phyloP scores from a whole-genome alignment of 2,113 vertebrate species.

The Apteryx mantelli region DNA sequence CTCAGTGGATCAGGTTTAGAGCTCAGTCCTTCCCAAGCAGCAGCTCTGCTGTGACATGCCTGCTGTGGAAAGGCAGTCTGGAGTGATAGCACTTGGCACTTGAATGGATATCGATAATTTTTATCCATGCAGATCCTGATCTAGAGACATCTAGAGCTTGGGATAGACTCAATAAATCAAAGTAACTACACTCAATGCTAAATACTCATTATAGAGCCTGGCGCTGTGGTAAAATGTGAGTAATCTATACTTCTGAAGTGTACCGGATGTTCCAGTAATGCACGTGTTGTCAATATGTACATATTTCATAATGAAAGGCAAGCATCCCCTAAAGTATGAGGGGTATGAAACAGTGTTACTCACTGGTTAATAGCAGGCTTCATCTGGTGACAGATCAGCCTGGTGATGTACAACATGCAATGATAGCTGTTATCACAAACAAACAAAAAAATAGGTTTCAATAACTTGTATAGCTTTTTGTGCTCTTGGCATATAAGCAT shows the following conservation, averaged over 20 bases:
- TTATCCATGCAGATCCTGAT: no score
- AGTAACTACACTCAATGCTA: neutral
- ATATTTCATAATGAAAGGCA: neutral
- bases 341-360: neutral
- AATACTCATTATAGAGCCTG: neutral
- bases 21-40: neutral
- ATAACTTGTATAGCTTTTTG: conserved; percentile 4
- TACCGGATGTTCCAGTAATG: neutral
- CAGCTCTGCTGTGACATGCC: neutral
- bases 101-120: neutral
- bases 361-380: conserved; percentile 43
- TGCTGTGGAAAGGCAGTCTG: neutral
- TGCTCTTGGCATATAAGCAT: neutral
- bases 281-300: neutral
- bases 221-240: neutral
- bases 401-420: neutral
- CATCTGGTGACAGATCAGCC: conserved; percentile 19
- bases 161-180: neutral
- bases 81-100: neutral
- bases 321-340: neutral
- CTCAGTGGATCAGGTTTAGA: neutral
- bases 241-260: neutral
- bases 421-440: conserved; percentile 19
- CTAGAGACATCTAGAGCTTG: neutral
- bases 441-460: conserved; percentile 53